phyloP scores from a whole-genome alignment of 2,113 vertebrate species.

The Phyllostomus hastatus region DNA sequence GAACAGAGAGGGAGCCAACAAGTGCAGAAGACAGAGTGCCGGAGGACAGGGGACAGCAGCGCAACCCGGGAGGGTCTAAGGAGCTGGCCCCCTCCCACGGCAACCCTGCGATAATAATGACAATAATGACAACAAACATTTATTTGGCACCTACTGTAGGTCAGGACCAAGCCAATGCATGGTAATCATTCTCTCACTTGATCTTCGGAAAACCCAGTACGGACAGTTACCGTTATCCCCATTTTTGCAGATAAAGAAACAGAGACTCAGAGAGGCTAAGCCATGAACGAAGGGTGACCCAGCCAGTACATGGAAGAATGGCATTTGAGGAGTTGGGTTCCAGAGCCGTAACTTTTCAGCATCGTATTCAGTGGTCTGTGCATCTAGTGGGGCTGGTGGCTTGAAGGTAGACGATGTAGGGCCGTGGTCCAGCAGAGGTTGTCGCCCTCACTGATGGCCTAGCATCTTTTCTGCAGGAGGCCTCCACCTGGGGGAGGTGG shows the following conservation, averaged over 20 bases:
- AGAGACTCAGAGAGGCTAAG: neutral
- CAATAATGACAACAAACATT: neutral
- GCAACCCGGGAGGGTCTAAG: neutral
- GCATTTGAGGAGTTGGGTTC: neutral
- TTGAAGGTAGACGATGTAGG: neutral
- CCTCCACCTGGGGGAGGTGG: neutral
- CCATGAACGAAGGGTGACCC: neutral
- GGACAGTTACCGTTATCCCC: neutral
- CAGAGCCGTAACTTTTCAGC: neutral
- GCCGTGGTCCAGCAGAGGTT: neutral
- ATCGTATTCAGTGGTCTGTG: neutral
- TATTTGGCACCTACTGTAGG: neutral
- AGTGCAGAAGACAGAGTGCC: neutral
- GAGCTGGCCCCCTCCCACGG: neutral
- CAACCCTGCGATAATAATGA: neutral
- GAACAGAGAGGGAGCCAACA: neutral
- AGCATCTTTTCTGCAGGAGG: neutral
- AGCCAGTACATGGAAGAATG: neutral
- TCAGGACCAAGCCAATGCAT: neutral
- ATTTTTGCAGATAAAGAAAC: slow-evolving; percentile 1
- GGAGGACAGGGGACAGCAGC: neutral
- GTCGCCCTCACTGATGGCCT: neutral
- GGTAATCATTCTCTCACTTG: neutral
- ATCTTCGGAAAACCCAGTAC: neutral
- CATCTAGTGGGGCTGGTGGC: neutral